A percentile compares a stretch with the other conserved stretches of the same genome.
Evolutionary conservation across 2,888 invertebrate species (phyloP).

Genomic region (Andrena minutula): DNA sequence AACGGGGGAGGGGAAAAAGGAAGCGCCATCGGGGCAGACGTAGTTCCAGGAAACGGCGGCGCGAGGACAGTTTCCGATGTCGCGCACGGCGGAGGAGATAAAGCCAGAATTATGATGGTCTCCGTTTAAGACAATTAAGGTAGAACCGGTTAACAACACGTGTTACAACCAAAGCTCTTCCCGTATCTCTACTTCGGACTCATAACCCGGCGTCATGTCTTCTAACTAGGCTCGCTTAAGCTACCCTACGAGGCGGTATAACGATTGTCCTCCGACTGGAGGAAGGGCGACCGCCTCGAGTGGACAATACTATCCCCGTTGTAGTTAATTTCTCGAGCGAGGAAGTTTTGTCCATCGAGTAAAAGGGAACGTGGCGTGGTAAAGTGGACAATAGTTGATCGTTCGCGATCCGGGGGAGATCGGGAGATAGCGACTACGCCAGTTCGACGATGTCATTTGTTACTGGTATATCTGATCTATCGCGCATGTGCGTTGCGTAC

Average conservation of each 20-base stretch:
- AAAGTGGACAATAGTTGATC: constrained; percentile 70
- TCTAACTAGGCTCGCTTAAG: constrained; percentile 77
- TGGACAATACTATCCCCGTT: constrained; percentile 54
- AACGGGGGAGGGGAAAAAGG: neutral
- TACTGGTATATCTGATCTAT: constrained; percentile 78
- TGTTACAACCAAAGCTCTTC: constrained; percentile 77
- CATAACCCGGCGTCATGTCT: constrained; percentile 77
- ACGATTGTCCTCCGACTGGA: constrained; percentile 59
- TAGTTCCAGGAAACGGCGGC: constrained; percentile 27
- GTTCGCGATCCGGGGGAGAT: constrained; percentile 69
- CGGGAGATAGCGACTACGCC: constrained; percentile 77
- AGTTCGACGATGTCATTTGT: constrained; percentile 82
- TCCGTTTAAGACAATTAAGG: constrained; percentile 80
- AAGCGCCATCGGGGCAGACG: neutral
- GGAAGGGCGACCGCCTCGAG: neutral
- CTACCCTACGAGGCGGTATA: constrained; percentile 70
- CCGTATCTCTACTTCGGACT: constrained; percentile 74
- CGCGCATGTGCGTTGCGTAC: constrained; percentile 75
- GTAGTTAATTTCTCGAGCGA: constrained; percentile 40
- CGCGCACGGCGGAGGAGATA: constrained; percentile 65
- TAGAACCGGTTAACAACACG: constrained; percentile 80
- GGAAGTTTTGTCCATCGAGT: constrained; percentile 62
- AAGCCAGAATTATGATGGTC: constrained; percentile 77
- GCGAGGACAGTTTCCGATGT: constrained; percentile 49
- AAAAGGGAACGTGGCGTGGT: accelerated